phyloP scores from a whole-genome alignment of 2,797 vertebrate species.

The Philypnodon macrostomus region DNA sequence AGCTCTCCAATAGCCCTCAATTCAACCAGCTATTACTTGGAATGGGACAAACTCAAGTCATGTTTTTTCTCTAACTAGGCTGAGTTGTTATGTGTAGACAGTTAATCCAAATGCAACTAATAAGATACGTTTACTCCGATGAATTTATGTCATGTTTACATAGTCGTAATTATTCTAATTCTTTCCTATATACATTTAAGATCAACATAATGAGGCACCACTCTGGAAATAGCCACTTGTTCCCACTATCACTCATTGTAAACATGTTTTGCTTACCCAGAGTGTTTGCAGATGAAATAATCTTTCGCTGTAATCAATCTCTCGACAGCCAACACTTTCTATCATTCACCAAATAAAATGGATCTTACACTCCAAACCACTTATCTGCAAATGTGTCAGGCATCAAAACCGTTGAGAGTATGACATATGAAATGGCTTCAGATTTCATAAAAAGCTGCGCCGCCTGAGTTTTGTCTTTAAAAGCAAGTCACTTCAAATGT shows the following conservation, averaged over 20 bases:
- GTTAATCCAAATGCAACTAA: too few relatives aligned
- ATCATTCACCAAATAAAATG: constrained; percentile 1
- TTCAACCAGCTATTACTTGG: too few relatives aligned
- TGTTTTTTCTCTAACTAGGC: too few relatives aligned
- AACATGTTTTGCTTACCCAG: constrained; percentile 3
- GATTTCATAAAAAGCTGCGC: constrained; percentile 3
- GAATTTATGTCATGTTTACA: background rate
- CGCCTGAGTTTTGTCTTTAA: constrained; percentile 2
- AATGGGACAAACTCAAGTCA: too few relatives aligned
- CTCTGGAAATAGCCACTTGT: background rate
- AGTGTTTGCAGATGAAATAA: constrained; percentile 4
- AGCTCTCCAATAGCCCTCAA: too few relatives aligned
- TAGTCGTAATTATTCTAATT: background rate
- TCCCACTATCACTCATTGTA: constrained; percentile 5
- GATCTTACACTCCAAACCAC: background rate
- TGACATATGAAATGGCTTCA: background rate
- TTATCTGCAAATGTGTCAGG: constrained; percentile 8
- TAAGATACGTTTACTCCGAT: too few relatives aligned
- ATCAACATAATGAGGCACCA: background rate
- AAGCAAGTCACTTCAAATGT: constrained; percentile 5
- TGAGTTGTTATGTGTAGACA: too few relatives aligned
- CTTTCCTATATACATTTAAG: too few relatives aligned
- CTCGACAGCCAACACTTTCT: background rate
- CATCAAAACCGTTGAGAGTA: background rate
- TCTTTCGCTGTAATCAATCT: background rate